Percentiles rank a stretch among this genome's conserved stretches.
Conservation (phyloP, 2,888 invertebrate species). For the Gandaritis pyraliata region DNA sequence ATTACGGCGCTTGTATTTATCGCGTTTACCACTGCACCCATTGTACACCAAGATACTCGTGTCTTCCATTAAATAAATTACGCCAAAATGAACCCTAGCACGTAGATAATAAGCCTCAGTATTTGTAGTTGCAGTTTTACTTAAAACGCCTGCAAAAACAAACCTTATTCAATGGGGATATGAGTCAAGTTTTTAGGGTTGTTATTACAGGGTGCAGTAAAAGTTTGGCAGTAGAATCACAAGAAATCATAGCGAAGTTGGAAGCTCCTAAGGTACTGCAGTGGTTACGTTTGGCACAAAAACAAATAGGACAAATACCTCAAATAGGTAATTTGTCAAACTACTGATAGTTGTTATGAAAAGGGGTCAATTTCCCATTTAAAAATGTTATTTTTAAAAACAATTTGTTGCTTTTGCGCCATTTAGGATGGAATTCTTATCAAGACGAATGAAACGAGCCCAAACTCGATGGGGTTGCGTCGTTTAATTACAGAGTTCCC, state of each 20-base stretch:
- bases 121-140: neutral
- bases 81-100: slow-evolving; percentile 15
- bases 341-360: slow-evolving; percentile 6
- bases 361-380: too few species aligned
- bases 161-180: slow-evolving; percentile 21
- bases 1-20: slow-evolving; percentile 59
- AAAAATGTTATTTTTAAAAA: too few species aligned
- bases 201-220: neutral
- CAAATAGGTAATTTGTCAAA: slow-evolving; percentile 42
- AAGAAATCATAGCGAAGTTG: slow-evolving; percentile 62
- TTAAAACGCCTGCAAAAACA: neutral
- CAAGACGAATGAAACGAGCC: too few species aligned
- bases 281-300: slow-evolving; percentile 64
- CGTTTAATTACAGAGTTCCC: too few species aligned
- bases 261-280: slow-evolving; percentile 45
- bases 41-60: slow-evolving; percentile 1
- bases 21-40: slow-evolving; percentile 51
- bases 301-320: slow-evolving; percentile 63
- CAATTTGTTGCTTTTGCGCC: too few species aligned
- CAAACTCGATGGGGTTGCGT: too few species aligned
- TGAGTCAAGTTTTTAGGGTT: slow-evolving; percentile 1
- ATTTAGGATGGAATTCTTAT: too few species aligned
- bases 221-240: slow-evolving; percentile 45
- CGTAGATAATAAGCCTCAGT: slow-evolving; percentile 8
- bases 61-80: slow-evolving; percentile 4